Evolutionary conservation across 2,113 vertebrate species (phyloP).

Genomic region (Gorsachius goisagi): DNA sequence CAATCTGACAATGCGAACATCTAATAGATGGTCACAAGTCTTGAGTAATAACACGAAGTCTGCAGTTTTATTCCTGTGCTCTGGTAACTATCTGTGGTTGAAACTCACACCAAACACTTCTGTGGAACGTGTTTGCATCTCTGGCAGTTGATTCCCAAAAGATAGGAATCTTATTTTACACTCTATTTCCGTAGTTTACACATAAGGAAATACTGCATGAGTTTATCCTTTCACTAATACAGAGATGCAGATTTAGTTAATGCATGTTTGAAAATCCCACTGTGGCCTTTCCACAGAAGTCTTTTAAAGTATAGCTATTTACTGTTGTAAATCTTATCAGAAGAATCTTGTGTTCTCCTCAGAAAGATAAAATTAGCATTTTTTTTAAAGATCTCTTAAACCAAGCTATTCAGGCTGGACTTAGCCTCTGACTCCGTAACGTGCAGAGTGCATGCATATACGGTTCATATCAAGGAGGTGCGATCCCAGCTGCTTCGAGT

Average conservation of each 20-base stretch:
- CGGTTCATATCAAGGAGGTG: accelerated
- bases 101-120: not conserved
- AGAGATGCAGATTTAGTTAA: not conserved
- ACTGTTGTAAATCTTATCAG: not conserved
- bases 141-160: not conserved
- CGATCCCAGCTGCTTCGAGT: not conserved
- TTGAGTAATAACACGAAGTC: not conserved
- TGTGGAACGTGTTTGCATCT: not conserved
- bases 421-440: not conserved
- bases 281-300: not conserved
- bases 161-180: not conserved
- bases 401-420: not conserved
- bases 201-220: not conserved
- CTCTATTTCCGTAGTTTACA: not conserved
- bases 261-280: not conserved
- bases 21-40: not conserved
- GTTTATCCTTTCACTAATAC: not conserved
- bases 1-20: not conserved
- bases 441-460: not conserved
- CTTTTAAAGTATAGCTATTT: not conserved
- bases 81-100: not conserved
- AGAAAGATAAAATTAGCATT: not conserved
- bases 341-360: not conserved
- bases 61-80: not conserved
- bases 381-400: not conserved